Percentiles rank a stretch among this genome's conserved stretches.
Evolutionary conservation across 2,888 invertebrate genomes (phyloP).

Genomic region (Apotomis capreana): DNA sequence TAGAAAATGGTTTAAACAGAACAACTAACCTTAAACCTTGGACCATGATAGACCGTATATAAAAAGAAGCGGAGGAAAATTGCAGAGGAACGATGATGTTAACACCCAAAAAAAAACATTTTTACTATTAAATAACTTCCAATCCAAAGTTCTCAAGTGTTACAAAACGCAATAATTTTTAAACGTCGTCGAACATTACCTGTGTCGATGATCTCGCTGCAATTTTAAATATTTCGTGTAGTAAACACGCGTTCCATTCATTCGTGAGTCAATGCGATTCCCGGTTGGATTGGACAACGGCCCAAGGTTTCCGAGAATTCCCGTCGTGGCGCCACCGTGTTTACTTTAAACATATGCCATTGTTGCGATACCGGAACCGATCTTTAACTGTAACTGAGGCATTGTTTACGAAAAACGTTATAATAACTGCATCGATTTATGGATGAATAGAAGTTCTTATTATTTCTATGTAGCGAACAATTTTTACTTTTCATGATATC

Average conservation of each 20-base stretch:
- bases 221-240: constrained; percentile 27
- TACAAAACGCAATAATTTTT: neutral
- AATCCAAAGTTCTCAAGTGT: neutral
- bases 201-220: constrained; percentile 23
- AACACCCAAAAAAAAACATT: neutral
- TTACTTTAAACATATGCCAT: constrained; percentile 30
- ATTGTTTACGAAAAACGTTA: constrained; percentile 11
- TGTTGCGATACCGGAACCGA: constrained; percentile 18
- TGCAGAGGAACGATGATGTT: no score
- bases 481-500: no score
- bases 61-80: no score
- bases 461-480: neutral
- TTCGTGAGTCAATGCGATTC: constrained; percentile 34
- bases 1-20: no score
- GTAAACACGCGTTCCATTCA: constrained; percentile 37
- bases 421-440: neutral
- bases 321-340: constrained; percentile 5
- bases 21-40: no score
- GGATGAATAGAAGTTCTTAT: neutral
- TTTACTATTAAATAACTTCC: neutral
- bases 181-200: neutral
- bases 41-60: no score
- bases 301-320: neutral
- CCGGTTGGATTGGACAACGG: neutral
- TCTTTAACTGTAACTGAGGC: constrained; percentile 26